These are phyloP conservation scores for Pimephales promelas DNA, from an alignment of 2,113 vertebrate species.

Conservation along the genomic window DNA sequence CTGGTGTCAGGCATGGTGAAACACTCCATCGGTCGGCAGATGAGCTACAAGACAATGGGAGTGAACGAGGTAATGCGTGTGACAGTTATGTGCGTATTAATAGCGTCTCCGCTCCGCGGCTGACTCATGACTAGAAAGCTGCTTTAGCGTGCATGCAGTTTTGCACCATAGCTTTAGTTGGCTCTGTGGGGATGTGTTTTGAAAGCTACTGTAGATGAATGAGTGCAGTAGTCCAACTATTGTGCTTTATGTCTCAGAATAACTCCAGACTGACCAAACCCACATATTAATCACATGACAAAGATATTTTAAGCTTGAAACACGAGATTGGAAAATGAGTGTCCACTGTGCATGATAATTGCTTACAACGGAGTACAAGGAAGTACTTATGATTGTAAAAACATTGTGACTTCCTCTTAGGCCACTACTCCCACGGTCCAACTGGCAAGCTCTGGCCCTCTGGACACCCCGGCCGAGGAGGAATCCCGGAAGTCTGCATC, in stretches of 20 bases:
- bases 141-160: not conserved
- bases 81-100: not conserved
- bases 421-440: slow-evolving; percentile 70
- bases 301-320: not conserved
- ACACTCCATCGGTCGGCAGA: slow-evolving; percentile 88
- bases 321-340: not conserved
- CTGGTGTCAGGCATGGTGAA: slow-evolving; percentile 90
- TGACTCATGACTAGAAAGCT: slow-evolving; percentile 1
- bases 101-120: not conserved
- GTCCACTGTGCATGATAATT: not conserved
- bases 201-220: slow-evolving; percentile 18
- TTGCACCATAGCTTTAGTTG: not conserved
- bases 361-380: not conserved
- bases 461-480: slow-evolving; percentile 88
- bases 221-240: not conserved
- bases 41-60: slow-evolving; percentile 86
- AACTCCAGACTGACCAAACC: not conserved
- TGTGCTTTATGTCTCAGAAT: slow-evolving; percentile 35
- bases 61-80: slow-evolving; percentile 77
- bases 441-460: slow-evolving; percentile 76
- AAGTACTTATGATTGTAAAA: not conserved
- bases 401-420: slow-evolving; percentile 59
- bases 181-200: slow-evolving; percentile 6
- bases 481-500: slow-evolving; percentile 85
- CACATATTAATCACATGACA: not conserved